Percentiles rank a stretch among this genome's conserved stretches.
Evolutionary conservation across 2,888 invertebrate genomes (phyloP).

Genomic region (Spicauda simplicius): DNA sequence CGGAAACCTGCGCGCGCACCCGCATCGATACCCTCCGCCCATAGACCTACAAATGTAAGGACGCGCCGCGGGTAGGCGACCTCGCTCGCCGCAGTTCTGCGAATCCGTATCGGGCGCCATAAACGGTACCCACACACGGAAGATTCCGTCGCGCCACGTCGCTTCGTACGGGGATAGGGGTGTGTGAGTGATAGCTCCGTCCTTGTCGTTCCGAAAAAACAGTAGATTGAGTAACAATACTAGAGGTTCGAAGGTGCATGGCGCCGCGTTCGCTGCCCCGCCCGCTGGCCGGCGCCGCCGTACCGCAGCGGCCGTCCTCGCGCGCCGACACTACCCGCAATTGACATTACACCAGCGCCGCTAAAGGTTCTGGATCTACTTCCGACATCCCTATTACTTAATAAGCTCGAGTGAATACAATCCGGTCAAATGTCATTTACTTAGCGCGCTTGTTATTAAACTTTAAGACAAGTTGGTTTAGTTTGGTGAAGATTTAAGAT

Average conservation of each 20-base stretch:
- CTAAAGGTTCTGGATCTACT: conserved; percentile 44
- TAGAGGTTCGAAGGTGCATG: conserved; percentile 46
- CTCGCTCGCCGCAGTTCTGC: conserved; percentile 49
- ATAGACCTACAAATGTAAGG: conserved; percentile 45
- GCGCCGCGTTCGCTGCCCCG: conserved; percentile 43
- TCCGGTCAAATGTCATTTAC: conserved; percentile 1
- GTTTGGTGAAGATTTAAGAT: neutral
- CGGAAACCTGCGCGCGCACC: conserved; percentile 71
- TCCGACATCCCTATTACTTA: conserved; percentile 17
- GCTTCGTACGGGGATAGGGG: conserved; percentile 38
- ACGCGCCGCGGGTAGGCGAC: conserved; percentile 50
- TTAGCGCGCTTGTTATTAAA: conserved; percentile 11
- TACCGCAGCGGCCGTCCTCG: conserved; percentile 56
- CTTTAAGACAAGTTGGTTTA: neutral
- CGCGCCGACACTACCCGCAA: conserved; percentile 56
- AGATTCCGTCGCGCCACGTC: conserved; percentile 41
- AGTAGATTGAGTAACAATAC: conserved; percentile 45
- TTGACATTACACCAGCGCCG: conserved; percentile 67
- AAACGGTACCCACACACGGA: conserved; percentile 38
- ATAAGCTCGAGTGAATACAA: conserved; percentile 14
- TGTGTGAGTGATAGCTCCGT: conserved; percentile 42
- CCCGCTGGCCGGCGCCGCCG: conserved; percentile 48
- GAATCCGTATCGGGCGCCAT: conserved; percentile 45
- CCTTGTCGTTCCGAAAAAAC: conserved; percentile 47
- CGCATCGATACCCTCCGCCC: conserved; percentile 63